phyloP scores from a whole-genome alignment of 2,888 invertebrate species.

The Acheta domesticus region DNA sequence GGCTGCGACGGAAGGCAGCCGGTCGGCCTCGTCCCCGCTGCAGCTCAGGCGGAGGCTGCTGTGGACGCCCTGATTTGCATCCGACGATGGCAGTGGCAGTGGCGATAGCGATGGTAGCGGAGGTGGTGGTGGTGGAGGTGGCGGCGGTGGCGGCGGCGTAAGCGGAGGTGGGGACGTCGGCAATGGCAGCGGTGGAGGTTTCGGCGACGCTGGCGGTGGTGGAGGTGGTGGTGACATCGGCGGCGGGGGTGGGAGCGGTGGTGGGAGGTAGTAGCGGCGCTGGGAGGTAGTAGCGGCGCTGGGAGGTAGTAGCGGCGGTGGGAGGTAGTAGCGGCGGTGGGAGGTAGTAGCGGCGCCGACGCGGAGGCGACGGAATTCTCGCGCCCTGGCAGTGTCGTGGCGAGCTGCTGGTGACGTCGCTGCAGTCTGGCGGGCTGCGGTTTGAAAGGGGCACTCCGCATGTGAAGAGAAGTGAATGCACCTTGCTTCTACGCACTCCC shows the following conservation, averaged over 20 bases:
- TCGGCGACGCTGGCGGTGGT: not conserved
- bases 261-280: not conserved
- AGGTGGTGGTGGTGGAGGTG: not conserved
- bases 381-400: not conserved
- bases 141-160: no score
- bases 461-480: no score
- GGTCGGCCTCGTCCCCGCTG: not conserved
- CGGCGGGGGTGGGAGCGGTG: not conserved
- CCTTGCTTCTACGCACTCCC: no score
- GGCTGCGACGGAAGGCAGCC: not conserved
- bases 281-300: not conserved
- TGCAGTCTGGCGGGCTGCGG: not conserved
- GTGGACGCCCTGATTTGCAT: not conserved
- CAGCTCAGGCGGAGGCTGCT: not conserved
- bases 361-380: not conserved
- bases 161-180: not conserved
- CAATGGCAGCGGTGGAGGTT: not conserved
- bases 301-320: not conserved
- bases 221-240: not conserved
- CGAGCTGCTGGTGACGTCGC: not conserved
- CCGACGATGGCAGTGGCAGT: not conserved
- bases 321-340: not conserved
- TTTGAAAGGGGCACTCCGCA: no score
- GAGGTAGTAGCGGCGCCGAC: not conserved
- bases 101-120: not conserved